Evolutionary conservation across 2,888 invertebrate genomes (phyloP).

Genomic region (Steinernema carpocapsae): DNA sequence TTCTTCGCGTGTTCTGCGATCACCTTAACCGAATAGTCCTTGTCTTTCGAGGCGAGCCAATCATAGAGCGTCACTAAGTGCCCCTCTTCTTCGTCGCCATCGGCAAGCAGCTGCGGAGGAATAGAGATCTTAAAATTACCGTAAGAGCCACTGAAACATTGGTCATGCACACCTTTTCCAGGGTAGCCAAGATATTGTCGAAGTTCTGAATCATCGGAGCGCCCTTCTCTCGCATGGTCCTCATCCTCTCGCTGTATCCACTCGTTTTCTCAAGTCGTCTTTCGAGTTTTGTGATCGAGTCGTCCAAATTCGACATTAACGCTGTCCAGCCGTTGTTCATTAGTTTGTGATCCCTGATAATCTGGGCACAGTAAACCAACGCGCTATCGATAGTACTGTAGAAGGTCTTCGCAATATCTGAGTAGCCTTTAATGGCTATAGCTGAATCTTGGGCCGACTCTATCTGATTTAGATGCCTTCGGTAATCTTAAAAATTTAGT

Average conservation of each 20-base stretch:
- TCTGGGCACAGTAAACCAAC: constrained; percentile 12
- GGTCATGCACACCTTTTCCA: constrained; percentile 47
- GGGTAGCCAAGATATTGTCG: constrained; percentile 55
- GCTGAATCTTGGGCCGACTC: neutral
- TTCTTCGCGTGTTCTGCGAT: constrained; percentile 47
- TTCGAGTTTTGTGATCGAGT: constrained; percentile 47
- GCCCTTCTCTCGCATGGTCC: constrained; percentile 48
- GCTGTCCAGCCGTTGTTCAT: constrained; percentile 58
- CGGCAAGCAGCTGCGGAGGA: constrained; percentile 5
- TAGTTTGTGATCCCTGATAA: constrained; percentile 19
- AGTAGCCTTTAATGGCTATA: constrained; percentile 2
- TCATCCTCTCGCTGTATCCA: constrained; percentile 39
- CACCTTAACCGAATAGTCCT: constrained; percentile 46
- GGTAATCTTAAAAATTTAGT: neutral
- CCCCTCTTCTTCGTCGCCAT: neutral
- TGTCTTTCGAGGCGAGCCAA: constrained; percentile 60
- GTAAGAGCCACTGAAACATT: neutral
- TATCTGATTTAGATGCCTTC: neutral
- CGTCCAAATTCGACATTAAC: constrained; percentile 61
- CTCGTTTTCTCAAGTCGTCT: constrained; percentile 37
- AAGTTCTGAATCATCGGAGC: constrained; percentile 52
- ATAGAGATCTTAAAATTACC: neutral
- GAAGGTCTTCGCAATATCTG: neutral
- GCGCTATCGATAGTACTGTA: neutral
- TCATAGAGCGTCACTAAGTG: constrained; percentile 58